phyloP scores from a whole-genome alignment of 2,797 vertebrate species.

The Diplodus puntazzo region DNA sequence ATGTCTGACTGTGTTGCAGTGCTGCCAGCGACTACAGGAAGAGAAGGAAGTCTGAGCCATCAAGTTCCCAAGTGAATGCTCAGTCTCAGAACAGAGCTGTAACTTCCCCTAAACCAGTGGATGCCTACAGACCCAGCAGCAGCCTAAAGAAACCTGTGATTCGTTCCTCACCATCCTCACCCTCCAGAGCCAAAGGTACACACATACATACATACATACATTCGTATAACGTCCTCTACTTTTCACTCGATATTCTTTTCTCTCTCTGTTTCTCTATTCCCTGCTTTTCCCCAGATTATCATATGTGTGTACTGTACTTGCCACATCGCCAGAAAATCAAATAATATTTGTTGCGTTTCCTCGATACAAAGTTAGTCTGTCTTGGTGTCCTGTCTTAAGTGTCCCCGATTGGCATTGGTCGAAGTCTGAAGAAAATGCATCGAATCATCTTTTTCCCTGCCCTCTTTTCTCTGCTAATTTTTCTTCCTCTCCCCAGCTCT shows the following conservation, averaged over 20 bases:
- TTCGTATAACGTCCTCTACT: background rate
- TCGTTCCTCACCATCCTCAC: slow-evolving; percentile 95
- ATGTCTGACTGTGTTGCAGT: slow-evolving; percentile 69
- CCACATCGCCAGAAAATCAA: background rate
- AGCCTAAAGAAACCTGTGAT: slow-evolving; percentile 89
- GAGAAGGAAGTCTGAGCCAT: slow-evolving; percentile 96
- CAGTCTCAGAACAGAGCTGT: slow-evolving; percentile 83
- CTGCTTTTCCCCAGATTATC: slow-evolving; percentile 1
- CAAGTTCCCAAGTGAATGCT: slow-evolving; percentile 86
- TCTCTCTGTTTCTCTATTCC: background rate
- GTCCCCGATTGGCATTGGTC: slow-evolving; percentile 24
- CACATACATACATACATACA: slow-evolving; percentile 71
- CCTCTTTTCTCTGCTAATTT: slow-evolving; percentile 25
- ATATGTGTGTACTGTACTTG: slow-evolving; percentile 8
- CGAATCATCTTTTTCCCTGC: slow-evolving; percentile 6
- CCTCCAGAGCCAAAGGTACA: slow-evolving; percentile 95
- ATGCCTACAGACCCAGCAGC: slow-evolving; percentile 85
- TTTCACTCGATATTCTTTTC: background rate
- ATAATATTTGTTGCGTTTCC: slow-evolving; percentile 32
- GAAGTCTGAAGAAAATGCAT: slow-evolving; percentile 31
- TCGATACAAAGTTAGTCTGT: slow-evolving; percentile 25
- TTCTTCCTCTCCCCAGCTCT: slow-evolving; percentile 39
- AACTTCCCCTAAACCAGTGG: slow-evolving; percentile 80
- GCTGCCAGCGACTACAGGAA: slow-evolving; percentile 96
- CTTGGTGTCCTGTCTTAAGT: slow-evolving; percentile 5